Evolutionary conservation across 2,888 invertebrate species (phyloP), one percentile per base, ranked within the genome.

Genomic region (Hirtodrosophila trivittata): DNA sequence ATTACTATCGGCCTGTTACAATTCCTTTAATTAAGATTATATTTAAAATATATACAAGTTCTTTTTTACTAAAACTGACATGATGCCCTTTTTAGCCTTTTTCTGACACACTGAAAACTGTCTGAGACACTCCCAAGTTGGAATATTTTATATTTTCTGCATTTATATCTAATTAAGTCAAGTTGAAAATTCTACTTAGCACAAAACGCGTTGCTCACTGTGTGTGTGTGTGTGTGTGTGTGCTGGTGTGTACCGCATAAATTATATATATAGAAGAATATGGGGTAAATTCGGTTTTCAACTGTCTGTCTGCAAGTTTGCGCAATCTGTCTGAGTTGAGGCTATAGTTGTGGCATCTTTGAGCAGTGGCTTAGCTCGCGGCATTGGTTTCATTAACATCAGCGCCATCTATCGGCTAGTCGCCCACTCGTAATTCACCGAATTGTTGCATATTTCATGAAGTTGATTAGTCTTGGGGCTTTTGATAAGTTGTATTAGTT

Each of bases 161-260:
- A 60, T 58, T 67, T 77, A 56, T 59, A 66, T 75, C 72, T 75
- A 78, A 83, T 80, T 83, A 86, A 78, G 78, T 64, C 68, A 68
- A 82, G 83, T 75, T 75, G 75, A 85, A 80, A 80, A 78, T 78
- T 69, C 55, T 51, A 52, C 62, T 75, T 60, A 62, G 54, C 50
- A 63, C 47, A 50, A 49, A 62, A 56, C 39, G 77, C 59, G 66
- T 57, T 51, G 62, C 52, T 45, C 13, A 12, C 74, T 46, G 55
- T 35, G 45, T 67, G 21, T 74, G 66, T n/a, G n/a, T n/a, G n/a
- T n/a, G n/a, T n/a, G n/a, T n/a, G n/a, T n/a, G n/a, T n/a, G n/a
- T n/a, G n/a, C n/a, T n/a, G n/a, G n/a, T n/a, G n/a, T 54, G 51
- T 57, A 50, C 57, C 64, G 66, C 83, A 80, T 78, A 78, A 85